A percentile compares a stretch with the other conserved stretches of the same genome.
phyloP scores from a whole-genome alignment of 2,113 vertebrate genomes.

The Australoheros scitulus region DNA sequence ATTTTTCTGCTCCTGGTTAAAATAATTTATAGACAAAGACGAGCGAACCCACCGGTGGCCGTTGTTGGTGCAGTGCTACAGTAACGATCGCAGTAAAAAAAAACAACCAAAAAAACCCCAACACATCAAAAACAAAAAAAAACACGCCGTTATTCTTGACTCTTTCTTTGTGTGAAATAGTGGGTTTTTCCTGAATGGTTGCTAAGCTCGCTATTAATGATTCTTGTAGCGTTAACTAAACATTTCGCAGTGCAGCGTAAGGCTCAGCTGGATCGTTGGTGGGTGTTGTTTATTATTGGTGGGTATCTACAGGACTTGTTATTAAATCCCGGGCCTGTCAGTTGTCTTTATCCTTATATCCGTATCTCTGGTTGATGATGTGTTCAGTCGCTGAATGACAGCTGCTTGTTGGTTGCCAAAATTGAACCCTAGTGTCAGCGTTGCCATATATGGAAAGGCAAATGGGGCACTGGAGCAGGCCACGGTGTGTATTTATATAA shows the following conservation, averaged over 20 bases:
- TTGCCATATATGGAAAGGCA: slow-evolving; percentile 83
- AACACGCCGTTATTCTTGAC: neutral
- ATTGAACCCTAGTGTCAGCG: slow-evolving; percentile 78
- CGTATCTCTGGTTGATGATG: neutral
- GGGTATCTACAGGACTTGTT: neutral
- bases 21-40: slow-evolving; percentile 77
- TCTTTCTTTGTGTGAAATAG: neutral
- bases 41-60: slow-evolving; percentile 61
- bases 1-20: slow-evolving; percentile 35
- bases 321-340: neutral
- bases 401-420: slow-evolving; percentile 79
- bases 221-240: neutral
- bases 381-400: slow-evolving; percentile 70
- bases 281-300: slow-evolving; percentile 1
- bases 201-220: neutral
- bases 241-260: neutral
- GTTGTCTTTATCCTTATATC: slow-evolving; percentile 2
- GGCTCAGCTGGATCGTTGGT: neutral
- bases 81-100: neutral
- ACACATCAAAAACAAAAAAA: no score
- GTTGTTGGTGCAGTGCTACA: slow-evolving; percentile 68
- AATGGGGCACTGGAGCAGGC: slow-evolving; percentile 81
- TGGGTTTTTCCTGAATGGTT: neutral
- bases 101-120: no score
- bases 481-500: slow-evolving; percentile 85